A percentile compares a stretch with the other conserved stretches of the same genome.
phyloP scores from a whole-genome alignment of 1,140 invertebrate genomes.

The Tetranychus urticae region DNA sequence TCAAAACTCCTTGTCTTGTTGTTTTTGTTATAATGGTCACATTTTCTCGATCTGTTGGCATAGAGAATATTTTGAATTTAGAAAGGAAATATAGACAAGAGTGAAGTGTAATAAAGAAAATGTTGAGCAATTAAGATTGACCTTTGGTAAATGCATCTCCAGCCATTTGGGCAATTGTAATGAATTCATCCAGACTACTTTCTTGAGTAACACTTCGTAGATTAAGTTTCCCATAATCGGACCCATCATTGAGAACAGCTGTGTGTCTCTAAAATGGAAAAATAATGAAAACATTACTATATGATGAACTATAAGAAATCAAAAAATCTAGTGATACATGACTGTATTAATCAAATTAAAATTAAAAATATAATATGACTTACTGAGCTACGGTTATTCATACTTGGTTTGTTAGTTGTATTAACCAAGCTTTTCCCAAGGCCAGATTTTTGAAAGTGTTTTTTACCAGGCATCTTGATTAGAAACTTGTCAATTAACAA shows the following conservation, averaged over 20 bases:
- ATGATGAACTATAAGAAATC: too few relatives aligned
- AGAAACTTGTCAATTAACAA: background rate
- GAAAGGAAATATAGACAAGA: background rate
- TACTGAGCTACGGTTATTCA: background rate
- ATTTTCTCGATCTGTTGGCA: slow-evolving; percentile 50
- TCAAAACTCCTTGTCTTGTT: slow-evolving; percentile 29
- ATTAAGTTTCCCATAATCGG: slow-evolving; percentile 66
- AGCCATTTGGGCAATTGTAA: slow-evolving; percentile 74
- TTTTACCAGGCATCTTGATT: background rate
- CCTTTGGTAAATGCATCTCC: slow-evolving; percentile 57
- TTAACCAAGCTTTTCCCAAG: background rate
- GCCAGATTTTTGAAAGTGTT: background rate
- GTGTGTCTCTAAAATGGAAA: slow-evolving; percentile 21
- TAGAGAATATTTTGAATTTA: background rate
- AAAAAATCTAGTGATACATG: too few relatives aligned
- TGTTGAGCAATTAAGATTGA: slow-evolving; percentile 13
- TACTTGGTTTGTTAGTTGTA: background rate
- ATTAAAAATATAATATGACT: background rate
- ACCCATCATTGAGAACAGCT: slow-evolving; percentile 62
- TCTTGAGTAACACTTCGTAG: slow-evolving; percentile 85
- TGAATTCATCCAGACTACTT: slow-evolving; percentile 78
- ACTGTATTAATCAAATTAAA: too few relatives aligned
- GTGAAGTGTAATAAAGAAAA: background rate
- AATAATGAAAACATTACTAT: background rate
- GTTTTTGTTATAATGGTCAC: slow-evolving; percentile 33